Evolutionary conservation across 2,113 vertebrate genomes (phyloP), one percentile per base, ranked within the genome.

Genomic region (Willisornis vidua): DNA sequence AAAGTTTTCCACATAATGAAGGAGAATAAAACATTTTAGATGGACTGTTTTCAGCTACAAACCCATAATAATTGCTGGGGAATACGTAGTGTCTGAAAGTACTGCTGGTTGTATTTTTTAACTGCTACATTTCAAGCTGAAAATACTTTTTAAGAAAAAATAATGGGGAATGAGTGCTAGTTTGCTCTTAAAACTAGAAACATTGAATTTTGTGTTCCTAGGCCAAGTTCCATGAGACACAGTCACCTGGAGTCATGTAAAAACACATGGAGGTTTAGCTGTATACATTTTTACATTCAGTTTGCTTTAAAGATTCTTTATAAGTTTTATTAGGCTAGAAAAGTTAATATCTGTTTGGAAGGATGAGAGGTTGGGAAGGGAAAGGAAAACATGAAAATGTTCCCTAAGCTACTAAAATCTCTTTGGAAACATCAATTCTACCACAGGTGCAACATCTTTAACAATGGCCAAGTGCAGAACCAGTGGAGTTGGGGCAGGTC

Each of bases 271-370:
- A 67, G 4, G 67, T 67, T 48, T 66, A 65, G 11, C 45, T 43
- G 6, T 3, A 33, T 3, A 8, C 12, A 17, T 41, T 87, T 89
- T 76, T 20, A 28, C 28, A 31, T 52, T 12, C 14, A 6, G 4
- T 25, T 80, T 86, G 3, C 23, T 87, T 75, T 45, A 61, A 73
- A 66, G 23, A 16, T 49, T 29, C 12, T 66, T 82, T 46, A 24
- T 6, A 58, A 75, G 19, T 45, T 93, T 81, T 90, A n/a, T 78
- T 92, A 94, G 92, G 74, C 91, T 87, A 95, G 79, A 93, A 75
- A 65, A 74, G 91, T 97, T 97, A 96, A 88, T 95, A 97, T 96
- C 93, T 96, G 62, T 67, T 95, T 96, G 77, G 93, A 95, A 94
- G 86, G 78, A 94, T 80, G 22, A 68, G 23, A 71, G 12, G 54